phyloP scores from a whole-genome alignment of 2,797 vertebrate genomes.

The Falco naumanni region DNA sequence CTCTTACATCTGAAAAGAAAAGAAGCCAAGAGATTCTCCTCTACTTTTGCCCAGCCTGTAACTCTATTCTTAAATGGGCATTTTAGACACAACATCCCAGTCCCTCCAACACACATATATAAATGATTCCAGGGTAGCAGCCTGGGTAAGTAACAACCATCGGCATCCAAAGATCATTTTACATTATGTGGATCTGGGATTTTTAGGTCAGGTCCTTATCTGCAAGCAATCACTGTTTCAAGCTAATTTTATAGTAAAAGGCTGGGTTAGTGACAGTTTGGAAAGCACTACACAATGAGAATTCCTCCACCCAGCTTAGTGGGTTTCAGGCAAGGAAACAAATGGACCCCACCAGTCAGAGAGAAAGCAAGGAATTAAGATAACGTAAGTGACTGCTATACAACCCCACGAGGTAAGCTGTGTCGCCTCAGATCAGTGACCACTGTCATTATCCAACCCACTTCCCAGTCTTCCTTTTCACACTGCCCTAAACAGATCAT shows the following conservation, averaged over 20 bases:
- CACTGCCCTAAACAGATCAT: neutral
- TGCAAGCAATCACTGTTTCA: neutral
- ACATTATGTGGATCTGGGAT: neutral
- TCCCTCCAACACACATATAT: neutral
- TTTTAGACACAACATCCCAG: neutral
- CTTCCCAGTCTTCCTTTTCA: neutral
- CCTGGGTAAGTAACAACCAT: neutral
- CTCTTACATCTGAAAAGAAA: neutral
- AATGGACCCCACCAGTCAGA: neutral
- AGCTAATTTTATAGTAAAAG: neutral
- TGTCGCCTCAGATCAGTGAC: neutral
- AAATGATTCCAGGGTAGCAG: neutral
- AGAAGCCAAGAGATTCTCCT: neutral
- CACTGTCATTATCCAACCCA: neutral
- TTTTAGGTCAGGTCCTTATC: neutral
- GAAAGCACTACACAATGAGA: neutral
- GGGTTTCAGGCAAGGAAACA: neutral
- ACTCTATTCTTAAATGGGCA: neutral
- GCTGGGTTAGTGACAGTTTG: neutral
- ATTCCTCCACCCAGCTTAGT: neutral
- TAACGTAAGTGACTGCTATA: neutral
- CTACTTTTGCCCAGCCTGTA: neutral
- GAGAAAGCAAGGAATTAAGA: neutral
- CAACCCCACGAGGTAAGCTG: neutral
- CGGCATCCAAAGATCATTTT: neutral